These are phyloP conservation scores for Hemibagrus wyckioides DNA, from an alignment of 2,113 vertebrate genomes.

Conservation along the genomic window DNA sequence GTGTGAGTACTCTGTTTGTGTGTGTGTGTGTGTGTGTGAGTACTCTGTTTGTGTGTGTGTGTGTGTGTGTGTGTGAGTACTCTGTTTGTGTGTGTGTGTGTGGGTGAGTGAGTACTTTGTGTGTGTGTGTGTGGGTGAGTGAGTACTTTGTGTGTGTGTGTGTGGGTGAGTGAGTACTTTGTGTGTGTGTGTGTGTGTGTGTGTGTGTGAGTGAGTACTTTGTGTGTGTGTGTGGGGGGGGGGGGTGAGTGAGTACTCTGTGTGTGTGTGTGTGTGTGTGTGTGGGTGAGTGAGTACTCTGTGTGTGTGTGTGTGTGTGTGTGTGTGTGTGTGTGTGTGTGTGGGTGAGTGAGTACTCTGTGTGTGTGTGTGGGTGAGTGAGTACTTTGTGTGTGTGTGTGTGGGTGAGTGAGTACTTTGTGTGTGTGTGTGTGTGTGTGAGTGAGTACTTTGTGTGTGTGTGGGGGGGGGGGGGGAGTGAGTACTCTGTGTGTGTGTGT, in stretches of 20 bases:
- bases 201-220: slow-evolving; percentile 45
- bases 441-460: background rate
- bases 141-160: background rate
- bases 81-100: background rate
- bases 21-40: slow-evolving; percentile 76
- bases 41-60: too few relatives aligned
- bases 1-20: slow-evolving; percentile 64
- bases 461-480: background rate
- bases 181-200: slow-evolving; percentile 81
- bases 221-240: background rate
- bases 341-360: slow-evolving; percentile 69
- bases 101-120: background rate
- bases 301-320: background rate
- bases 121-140: slow-evolving; percentile 79
- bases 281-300: slow-evolving; percentile 82
- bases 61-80: background rate
- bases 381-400: background rate
- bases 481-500: slow-evolving; percentile 64
- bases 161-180: background rate
- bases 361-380: background rate
- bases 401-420: background rate
- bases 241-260: background rate
- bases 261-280: slow-evolving; percentile 75
- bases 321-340: slow-evolving; percentile 72
- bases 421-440: slow-evolving; percentile 80